Base-by-base conservation (phyloP, 2,797 vertebrate genomes). In the Pterois miles region DNA sequence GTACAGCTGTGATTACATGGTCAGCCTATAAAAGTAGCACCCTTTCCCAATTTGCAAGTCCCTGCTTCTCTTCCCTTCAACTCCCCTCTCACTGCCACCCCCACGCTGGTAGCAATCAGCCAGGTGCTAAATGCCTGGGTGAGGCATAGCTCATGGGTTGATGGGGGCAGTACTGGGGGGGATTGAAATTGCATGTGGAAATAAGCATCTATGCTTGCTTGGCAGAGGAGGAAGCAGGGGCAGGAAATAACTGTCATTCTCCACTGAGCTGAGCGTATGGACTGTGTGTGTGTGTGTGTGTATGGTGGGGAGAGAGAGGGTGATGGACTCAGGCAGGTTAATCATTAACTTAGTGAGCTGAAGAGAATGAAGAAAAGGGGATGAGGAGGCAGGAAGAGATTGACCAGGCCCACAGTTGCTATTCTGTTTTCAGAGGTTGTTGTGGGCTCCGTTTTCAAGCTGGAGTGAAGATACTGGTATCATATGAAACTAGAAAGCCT, bases 221-320 rank as follows among this genome's bases (percentile, higher is more conserved):
- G 92, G 88, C 91, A 94, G 86, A 81, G 80, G 80, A 89, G 90
- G 87, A 94, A 92, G 93, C 86, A 85, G 93, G 88, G 93, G 93
- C 89, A 94, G 93, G 91, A 96, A 94, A 95, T 94, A 92, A 94
- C 94, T 94, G 93, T 95, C 94, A 93, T 93, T 93, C 93, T 91
- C 86, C 72, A 76, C 86, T 38, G 82, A 91, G 80, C 90, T 82
- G 80, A 84, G 76, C 59, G 79, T 76, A 81, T 38, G 60, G 83
- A 73, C 53, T 65, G 16, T 63, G 43, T 63, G 73, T 52, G 10
- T 54, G 52, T 27, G 25, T 54, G 52, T 56, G 53, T 31, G 54
- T 56, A 25, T 57, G 3, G 2, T 48, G 13, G 77, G 50, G 77
- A 62, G 72, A 57, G 86, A 70, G 79, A 62, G 81, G 64, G 74